A percentile compares a stretch with the other conserved stretches of the same genome.
phyloP scores from a whole-genome alignment of 2,888 invertebrate genomes.

The Malachius bipustulatus region DNA sequence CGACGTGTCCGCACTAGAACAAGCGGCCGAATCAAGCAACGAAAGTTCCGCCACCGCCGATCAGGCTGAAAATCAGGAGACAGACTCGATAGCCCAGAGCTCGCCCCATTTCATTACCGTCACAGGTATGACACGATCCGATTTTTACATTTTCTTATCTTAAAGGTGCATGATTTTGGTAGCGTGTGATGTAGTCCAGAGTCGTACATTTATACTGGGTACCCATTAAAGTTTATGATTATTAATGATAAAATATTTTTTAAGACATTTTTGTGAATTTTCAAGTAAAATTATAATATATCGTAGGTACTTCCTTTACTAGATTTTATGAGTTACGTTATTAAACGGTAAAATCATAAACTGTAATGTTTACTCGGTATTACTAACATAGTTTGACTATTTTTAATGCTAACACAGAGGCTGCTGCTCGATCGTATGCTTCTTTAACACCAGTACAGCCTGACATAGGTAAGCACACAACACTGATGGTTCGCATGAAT shows the following conservation, averaged over 20 bases:
- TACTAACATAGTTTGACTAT: constrained; percentile 15
- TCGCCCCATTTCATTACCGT: constrained; percentile 59
- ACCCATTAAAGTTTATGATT: no score
- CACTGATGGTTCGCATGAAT: neutral
- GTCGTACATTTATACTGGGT: no score
- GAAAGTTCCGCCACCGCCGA: constrained; percentile 42
- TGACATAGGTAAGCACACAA: constrained; percentile 39
- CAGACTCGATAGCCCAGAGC: constrained; percentile 38
- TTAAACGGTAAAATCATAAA: no score
- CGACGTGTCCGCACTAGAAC: constrained; percentile 41
- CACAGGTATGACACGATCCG: constrained; percentile 58
- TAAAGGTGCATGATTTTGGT: constrained; percentile 10
- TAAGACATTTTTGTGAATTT: no score
- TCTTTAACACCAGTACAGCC: constrained; percentile 43
- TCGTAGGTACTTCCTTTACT: no score
- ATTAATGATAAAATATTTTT: no score
- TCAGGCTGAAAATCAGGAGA: constrained; percentile 40
- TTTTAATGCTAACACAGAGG: constrained; percentile 36
- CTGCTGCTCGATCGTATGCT: constrained; percentile 42
- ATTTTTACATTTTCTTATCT: no score
- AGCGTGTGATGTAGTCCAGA: no score
- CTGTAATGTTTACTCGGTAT: no score
- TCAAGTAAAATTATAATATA: no score
- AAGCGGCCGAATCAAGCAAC: constrained; percentile 46
- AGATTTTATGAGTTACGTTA: no score